These are phyloP conservation scores for Climacteris rufus DNA, from an alignment of 2,113 vertebrate genomes.

Conservation along the genomic window DNA sequence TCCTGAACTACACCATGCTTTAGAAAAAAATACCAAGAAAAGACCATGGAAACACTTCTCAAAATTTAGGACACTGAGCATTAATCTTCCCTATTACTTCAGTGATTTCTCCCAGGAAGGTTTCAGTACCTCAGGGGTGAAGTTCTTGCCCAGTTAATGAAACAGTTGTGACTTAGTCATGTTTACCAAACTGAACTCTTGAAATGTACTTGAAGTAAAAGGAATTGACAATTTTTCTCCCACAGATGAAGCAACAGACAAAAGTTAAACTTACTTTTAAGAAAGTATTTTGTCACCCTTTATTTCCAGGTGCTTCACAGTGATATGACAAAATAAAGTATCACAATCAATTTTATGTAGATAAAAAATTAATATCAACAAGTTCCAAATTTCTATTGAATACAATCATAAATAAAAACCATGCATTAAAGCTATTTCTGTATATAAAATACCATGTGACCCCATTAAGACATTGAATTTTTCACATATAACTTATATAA, in stretches of 20 bases:
- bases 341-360: not conserved
- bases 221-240: not conserved
- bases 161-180: not conserved
- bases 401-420: not conserved
- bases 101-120: not conserved
- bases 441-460: not conserved
- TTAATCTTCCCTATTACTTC: not conserved
- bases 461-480: not conserved
- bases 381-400: not conserved
- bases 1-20: not conserved
- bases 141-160: not conserved
- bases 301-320: conserved; percentile 30
- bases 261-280: not conserved
- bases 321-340: not conserved
- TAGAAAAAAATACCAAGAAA: not conserved
- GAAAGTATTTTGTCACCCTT: not conserved
- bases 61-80: not conserved
- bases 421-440: not conserved
- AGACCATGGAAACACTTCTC: not conserved
- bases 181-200: not conserved
- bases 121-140: not conserved
- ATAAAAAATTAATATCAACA: not conserved
- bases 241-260: not conserved
- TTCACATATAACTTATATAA: not conserved
- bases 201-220: not conserved